These are phyloP conservation scores for Salvelinus sp. DNA, from an alignment of 2,113 vertebrate genomes.

Conservation along the genomic window DNA sequence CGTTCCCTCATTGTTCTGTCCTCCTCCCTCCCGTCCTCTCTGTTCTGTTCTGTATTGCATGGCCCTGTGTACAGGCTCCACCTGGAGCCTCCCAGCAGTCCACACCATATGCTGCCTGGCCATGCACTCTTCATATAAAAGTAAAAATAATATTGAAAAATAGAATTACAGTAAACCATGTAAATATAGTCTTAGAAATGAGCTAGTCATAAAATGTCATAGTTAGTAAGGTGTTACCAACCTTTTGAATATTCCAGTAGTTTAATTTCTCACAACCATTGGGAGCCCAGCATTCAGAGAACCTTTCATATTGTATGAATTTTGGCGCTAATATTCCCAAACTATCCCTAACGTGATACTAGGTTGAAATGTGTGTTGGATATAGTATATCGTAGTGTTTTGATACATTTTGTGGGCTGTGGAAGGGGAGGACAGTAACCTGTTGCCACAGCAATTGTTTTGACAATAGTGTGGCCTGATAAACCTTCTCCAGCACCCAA, in stretches of 20 bases:
- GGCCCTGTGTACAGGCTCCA: neutral
- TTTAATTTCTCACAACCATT: neutral
- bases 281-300: neutral
- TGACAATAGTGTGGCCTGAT: too few relatives aligned
- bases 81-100: neutral
- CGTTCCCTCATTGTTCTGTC: neutral
- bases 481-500: neutral
- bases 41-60: neutral
- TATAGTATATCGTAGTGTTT: too few relatives aligned
- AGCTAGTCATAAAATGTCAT: neutral
- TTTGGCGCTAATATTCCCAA: neutral
- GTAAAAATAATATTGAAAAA: constrained; percentile 3
- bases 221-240: neutral
- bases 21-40: neutral
- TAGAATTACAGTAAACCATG: constrained; percentile 8
- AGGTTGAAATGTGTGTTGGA: too few relatives aligned
- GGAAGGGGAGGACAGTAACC: too few relatives aligned
- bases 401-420: too few relatives aligned
- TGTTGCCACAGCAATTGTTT: too few relatives aligned
- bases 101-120: neutral
- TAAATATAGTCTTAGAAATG: neutral
- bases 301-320: neutral
- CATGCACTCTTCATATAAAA: neutral
- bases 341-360: neutral
- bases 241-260: neutral